Evolutionary conservation across 2,113 vertebrate species (phyloP).

Genomic region (Synchiropus splendidus): DNA sequence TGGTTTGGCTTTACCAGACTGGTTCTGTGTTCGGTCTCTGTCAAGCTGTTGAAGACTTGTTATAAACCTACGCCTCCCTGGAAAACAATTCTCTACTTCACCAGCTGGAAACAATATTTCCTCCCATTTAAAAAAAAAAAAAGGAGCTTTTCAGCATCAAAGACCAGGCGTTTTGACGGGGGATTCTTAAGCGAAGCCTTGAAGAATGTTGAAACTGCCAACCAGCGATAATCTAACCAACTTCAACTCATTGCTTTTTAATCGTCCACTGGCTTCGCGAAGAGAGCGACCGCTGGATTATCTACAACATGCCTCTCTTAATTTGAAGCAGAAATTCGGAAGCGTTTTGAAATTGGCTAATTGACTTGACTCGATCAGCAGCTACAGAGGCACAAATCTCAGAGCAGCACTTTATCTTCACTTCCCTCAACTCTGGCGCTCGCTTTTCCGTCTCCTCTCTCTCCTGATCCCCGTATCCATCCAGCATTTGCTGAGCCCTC

Average conservation of each 20-base stretch:
- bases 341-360: conserved; percentile 29
- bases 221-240: no score
- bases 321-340: conserved; percentile 33
- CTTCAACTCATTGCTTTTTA: no score
- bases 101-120: conserved; percentile 10
- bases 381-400: conserved; percentile 35
- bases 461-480: conserved; percentile 48
- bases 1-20: conserved; percentile 55
- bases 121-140: conserved; percentile 13
- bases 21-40: conserved; percentile 40
- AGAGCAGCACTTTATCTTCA: conserved; percentile 40
- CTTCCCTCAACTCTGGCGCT: conserved; percentile 6
- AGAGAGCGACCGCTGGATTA: neutral
- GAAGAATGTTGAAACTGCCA: no score
- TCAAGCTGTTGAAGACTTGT: conserved; percentile 44
- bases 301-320: conserved; percentile 6
- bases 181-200: no score
- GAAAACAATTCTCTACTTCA: conserved; percentile 32
- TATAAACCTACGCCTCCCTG: conserved; percentile 28
- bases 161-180: no score
- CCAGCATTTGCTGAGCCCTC: conserved; percentile 54
- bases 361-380: conserved; percentile 47
- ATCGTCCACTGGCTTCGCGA: no score
- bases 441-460: conserved; percentile 8
- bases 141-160: no score